These are phyloP conservation scores for Phaedon cochleariae DNA, from an alignment of 2,888 invertebrate species.

Conservation along the genomic window DNA sequence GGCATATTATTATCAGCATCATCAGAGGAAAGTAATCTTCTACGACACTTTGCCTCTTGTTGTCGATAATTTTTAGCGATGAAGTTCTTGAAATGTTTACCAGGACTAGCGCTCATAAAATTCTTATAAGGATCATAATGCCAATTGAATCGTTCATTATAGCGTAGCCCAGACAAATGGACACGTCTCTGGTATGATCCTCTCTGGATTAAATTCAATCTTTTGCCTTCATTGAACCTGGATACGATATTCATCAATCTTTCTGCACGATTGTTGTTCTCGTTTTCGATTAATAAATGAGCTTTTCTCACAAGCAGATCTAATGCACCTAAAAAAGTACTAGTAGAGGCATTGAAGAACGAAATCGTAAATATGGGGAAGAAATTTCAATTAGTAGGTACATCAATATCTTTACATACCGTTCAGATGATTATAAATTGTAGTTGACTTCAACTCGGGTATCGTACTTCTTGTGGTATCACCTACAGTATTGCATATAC, in stretches of 20 bases:
- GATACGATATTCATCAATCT: slow-evolving; percentile 35
- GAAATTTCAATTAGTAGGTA: too few relatives aligned
- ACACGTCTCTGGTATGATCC: slow-evolving; percentile 33
- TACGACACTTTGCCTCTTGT: too few relatives aligned
- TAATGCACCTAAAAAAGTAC: slow-evolving; percentile 6
- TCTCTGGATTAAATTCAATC: slow-evolving; percentile 36
- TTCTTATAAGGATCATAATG: too few relatives aligned
- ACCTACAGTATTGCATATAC: slow-evolving; percentile 25
- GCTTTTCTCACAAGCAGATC: slow-evolving; percentile 27
- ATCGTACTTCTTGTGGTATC: slow-evolving; percentile 2
- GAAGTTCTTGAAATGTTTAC: too few relatives aligned
- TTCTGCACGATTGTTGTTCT: slow-evolving; percentile 37
- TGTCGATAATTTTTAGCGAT: too few relatives aligned
- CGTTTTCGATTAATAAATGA: slow-evolving; percentile 31
- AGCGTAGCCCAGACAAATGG: slow-evolving; percentile 23
- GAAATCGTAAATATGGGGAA: too few relatives aligned
- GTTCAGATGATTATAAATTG: slow-evolving; percentile 12
- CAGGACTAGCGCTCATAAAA: too few relatives aligned
- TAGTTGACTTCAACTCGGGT: neutral
- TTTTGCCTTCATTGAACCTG: slow-evolving; percentile 36
- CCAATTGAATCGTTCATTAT: too few relatives aligned
- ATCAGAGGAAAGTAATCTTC: too few relatives aligned
- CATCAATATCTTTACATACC: too few relatives aligned
- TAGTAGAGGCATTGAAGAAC: too few relatives aligned
- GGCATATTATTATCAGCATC: neutral